Evolutionary conservation across 37 sponge, comb jelly and placozoan species (phyloP), one percentile per base, ranked within the genome.

Genomic region (Agelas oroides): DNA sequence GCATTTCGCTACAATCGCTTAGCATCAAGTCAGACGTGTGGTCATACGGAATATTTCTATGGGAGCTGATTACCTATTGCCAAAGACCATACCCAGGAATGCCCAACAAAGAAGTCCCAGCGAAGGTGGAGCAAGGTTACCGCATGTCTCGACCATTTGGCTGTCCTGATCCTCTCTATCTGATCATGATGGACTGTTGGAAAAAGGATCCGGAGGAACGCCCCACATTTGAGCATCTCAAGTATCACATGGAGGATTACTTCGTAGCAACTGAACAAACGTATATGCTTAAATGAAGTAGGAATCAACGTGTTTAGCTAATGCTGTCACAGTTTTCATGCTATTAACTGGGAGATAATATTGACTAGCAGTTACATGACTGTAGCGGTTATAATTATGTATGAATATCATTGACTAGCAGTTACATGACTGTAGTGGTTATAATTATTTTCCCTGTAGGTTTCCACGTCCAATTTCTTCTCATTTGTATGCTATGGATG

Each of bases 221-320:
- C 30, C 70, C 70, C 12, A 13, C 70, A 8, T 70, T 33, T 28
- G 38, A 70, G 30, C 35, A 36, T 14, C 38, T 70, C n/a, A n/a
- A n/a, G n/a, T n/a, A n/a, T n/a, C n/a, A n/a, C n/a, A n/a, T n/a
- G n/a, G n/a, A n/a, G n/a, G n/a, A n/a, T n/a, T n/a, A n/a, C n/a
- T n/a, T n/a, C n/a, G n/a, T n/a, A n/a, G 93, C 97, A 27, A 89
- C 91, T 25, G 91, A 94, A 54, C 61, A 70, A 24, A 84, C 78
- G 1, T 89, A 89, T 21, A 64, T 77, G 13, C 78, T 89, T 71
- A 76, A 84, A 69, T 88, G 37, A 82, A n/a, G n/a, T n/a, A n/a
- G n/a, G n/a, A n/a, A n/a, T n/a, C n/a, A n/a, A n/a, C n/a, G n/a
- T n/a, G n/a, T n/a, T n/a, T n/a, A n/a, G n/a, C n/a, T n/a, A n/a